Evolutionary conservation across 2,113 vertebrate species (phyloP).

Genomic region (Rhagologus leucostigma): DNA sequence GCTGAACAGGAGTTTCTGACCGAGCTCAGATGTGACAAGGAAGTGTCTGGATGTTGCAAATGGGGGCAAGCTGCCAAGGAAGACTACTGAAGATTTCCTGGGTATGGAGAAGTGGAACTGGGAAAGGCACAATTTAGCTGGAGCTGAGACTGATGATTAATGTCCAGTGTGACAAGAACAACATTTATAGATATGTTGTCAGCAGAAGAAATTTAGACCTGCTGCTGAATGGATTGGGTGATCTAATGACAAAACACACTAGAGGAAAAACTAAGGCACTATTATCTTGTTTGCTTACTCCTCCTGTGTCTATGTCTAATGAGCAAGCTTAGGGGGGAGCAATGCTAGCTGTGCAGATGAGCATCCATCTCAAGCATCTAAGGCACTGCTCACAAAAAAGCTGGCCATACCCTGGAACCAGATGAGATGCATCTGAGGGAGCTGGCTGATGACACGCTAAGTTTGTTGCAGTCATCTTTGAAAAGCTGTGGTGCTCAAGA

Average conservation of each 20-base stretch:
- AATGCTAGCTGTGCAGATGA: not conserved
- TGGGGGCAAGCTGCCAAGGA: not conserved
- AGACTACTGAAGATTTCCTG: not conserved
- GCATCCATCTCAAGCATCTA: not conserved
- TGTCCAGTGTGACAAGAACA: not conserved
- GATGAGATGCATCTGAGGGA: not conserved
- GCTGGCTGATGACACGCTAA: not conserved
- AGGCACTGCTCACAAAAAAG: not conserved
- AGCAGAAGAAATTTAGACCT: not conserved
- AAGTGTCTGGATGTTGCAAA: not conserved
- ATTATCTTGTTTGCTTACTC: not conserved
- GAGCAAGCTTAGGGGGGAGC: not conserved
- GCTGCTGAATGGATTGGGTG: not conserved
- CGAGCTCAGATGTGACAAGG: not conserved
- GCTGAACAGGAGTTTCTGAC: not conserved
- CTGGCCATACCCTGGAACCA: not conserved
- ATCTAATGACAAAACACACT: not conserved
- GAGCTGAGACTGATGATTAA: not conserved
- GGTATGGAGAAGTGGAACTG: not conserved
- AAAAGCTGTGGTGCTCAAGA: not conserved
- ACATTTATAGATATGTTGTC: not conserved
- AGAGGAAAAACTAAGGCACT: not conserved
- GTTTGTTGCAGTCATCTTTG: not conserved
- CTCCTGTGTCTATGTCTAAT: not conserved
- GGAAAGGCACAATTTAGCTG: not conserved